Evolutionary conservation across 2,888 invertebrate genomes (phyloP).

Genomic region (Pyralis farinalis): DNA sequence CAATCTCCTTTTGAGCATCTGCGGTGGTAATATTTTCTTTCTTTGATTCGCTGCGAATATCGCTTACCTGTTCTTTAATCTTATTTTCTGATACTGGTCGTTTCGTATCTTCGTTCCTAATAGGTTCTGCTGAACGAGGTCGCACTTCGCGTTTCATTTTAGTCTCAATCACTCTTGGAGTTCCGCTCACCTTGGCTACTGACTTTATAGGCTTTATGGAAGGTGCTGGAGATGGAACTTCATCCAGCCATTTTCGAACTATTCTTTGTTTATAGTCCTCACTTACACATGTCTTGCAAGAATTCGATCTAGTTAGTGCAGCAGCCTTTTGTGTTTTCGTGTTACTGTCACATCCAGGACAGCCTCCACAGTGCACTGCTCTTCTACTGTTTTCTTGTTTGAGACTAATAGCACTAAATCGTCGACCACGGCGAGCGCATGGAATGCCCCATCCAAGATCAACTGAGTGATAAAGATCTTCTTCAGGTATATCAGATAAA

Average conservation of each 20-base stretch:
- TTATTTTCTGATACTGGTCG: slow-evolving; percentile 19
- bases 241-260: slow-evolving; percentile 89
- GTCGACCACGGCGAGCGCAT: slow-evolving; percentile 72
- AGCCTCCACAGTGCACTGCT: slow-evolving; percentile 82
- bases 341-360: slow-evolving; percentile 83
- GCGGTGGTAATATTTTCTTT: slow-evolving; percentile 23
- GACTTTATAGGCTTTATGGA: slow-evolving; percentile 48
- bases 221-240: slow-evolving; percentile 76
- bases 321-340: slow-evolving; percentile 44
- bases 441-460: slow-evolving; percentile 75
- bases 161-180: slow-evolving; percentile 54
- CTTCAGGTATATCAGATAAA: slow-evolving; percentile 90
- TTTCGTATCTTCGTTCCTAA: slow-evolving; percentile 28
- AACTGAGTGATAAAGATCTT: slow-evolving; percentile 77
- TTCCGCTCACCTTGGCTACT: slow-evolving; percentile 64
- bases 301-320: slow-evolving; percentile 63
- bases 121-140: slow-evolving; percentile 30
- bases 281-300: slow-evolving; percentile 80
- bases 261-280: slow-evolving; percentile 87
- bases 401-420: slow-evolving; percentile 80
- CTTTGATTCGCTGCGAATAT: slow-evolving; percentile 13
- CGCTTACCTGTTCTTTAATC: slow-evolving; percentile 16
- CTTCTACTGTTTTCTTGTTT: slow-evolving; percentile 83
- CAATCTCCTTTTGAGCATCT: slow-evolving; percentile 12
- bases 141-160: slow-evolving; percentile 38